These are phyloP conservation scores for Yasuhikotakia modesta DNA, from an alignment of 2,797 vertebrate species.

Conservation along the genomic window DNA sequence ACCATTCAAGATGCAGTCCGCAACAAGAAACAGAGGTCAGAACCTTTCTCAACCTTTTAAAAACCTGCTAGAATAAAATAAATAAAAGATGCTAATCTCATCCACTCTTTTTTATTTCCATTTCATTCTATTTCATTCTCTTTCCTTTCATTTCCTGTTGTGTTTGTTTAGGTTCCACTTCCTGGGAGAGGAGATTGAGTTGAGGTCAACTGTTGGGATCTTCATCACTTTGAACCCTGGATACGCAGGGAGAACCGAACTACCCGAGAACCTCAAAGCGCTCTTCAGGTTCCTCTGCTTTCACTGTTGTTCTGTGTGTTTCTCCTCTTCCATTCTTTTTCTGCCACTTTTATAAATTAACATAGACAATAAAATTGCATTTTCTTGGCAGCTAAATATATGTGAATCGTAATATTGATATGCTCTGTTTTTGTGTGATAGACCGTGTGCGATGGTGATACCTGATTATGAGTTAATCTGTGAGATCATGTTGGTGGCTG, in stretches of 20 bases:
- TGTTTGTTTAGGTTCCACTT: conserved; percentile 76
- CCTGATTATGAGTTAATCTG: conserved; percentile 84
- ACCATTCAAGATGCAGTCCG: conserved; percentile 77
- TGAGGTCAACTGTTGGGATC: conserved; percentile 80
- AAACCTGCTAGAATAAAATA: neutral
- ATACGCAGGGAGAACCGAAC: conserved; percentile 79
- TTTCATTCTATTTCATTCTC: neutral
- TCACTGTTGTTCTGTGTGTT: neutral
- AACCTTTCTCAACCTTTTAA: neutral
- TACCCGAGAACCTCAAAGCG: conserved; percentile 81
- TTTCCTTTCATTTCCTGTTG: neutral
- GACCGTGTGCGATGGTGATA: conserved; percentile 75
- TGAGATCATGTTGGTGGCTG: conserved; percentile 81
- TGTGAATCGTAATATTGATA: neutral
- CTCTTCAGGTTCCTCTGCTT: conserved; percentile 73
- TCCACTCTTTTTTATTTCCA: neutral
- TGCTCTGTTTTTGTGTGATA: conserved; percentile 19
- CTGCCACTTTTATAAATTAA: neutral
- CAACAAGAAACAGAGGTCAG: conserved; percentile 80
- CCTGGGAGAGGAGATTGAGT: conserved; percentile 77
- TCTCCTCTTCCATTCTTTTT: neutral
- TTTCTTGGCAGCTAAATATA: neutral
- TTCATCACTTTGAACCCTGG: conserved; percentile 82
- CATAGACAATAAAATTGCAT: neutral
- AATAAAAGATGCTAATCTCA: neutral